Evolutionary conservation across 2,888 invertebrate genomes (phyloP), one percentile per base, ranked within the genome.

Genomic region (Microctonus hyperodae): DNA sequence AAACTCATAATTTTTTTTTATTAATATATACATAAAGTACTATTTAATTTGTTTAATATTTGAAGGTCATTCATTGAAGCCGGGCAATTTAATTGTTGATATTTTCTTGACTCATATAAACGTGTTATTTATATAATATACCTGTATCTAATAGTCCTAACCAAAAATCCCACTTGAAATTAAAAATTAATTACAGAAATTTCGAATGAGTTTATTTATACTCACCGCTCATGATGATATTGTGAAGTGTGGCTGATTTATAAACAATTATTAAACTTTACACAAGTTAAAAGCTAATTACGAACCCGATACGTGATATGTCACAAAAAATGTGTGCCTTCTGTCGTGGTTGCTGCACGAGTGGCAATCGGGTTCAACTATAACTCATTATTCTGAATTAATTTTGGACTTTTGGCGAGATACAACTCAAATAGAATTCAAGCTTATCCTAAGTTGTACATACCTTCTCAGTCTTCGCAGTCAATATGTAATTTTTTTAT

Each of bases 31-130:
- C 10, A 10, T n/a, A 25, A 23, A 16, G 16, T 22, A 1, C 1
- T 22, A 16, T 22, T 5, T 10, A 22, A 16, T 62, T 56, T 20
- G 64, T 72, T 69, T 72, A 70, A 58, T 37, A 58, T 70, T 74
- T 76, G 78, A 81, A 82, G 82, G 82, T 82, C 81, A 81, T 79
- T 77, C 78, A 22, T 10, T 16, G 76, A 77, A 77, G 78, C 72
- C 75, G 76, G 78, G 75, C 75, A 71, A 72, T 72, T 71, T 61
- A 72, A 16, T 61, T 64, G 16, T 48, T n/a, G 11, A 33, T 9
- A 13, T n/a, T 37, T 13, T 23, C n/a, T n/a, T 57, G 1, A 28
- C 44, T 22, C 10, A 44, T 51, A 23, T 28, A 3, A 40, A 53
- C 33, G 2, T 53, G 50, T 23, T 40, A 22, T 35, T 33, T 58